A percentile compares a stretch with the other conserved stretches of the same genome.
Evolutionary conservation across 1,140 invertebrate species (phyloP).

Genomic region (Diprion similis): DNA sequence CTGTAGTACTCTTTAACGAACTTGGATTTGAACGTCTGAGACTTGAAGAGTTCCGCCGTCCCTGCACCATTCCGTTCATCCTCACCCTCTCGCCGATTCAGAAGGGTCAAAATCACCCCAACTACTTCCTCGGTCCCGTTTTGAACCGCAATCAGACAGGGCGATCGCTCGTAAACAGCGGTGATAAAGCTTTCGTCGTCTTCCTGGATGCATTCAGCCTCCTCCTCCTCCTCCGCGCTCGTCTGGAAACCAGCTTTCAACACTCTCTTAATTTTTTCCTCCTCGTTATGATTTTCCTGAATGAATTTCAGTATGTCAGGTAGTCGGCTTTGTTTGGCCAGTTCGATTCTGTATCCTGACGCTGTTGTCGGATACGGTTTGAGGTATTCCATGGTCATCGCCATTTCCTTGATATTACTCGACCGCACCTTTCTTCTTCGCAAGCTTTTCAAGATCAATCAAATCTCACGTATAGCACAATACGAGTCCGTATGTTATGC

Average conservation of each 20-base stretch:
- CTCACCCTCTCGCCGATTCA: slow-evolving; percentile 26
- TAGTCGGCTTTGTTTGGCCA: neutral
- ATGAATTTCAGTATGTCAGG: neutral
- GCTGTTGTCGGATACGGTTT: neutral
- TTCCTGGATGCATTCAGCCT: slow-evolving; percentile 14
- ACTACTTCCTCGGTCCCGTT: slow-evolving; percentile 21
- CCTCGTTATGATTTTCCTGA: neutral
- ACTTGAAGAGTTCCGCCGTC: slow-evolving; percentile 17
- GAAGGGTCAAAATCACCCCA: slow-evolving; percentile 27
- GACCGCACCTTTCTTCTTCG: too few species aligned
- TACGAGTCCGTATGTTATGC: too few species aligned
- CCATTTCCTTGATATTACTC: too few species aligned
- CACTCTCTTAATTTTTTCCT: neutral
- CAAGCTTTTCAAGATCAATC: too few species aligned
- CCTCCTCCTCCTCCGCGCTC: neutral
- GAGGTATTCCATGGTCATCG: neutral
- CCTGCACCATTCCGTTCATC: neutral
- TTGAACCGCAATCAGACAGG: slow-evolving; percentile 25
- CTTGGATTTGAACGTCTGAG: neutral
- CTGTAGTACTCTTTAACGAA: slow-evolving; percentile 26
- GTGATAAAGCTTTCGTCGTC: slow-evolving; percentile 22
- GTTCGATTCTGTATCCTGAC: neutral
- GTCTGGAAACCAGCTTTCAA: neutral
- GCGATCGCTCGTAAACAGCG: slow-evolving; percentile 19
- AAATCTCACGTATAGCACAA: too few species aligned